phyloP scores from a whole-genome alignment of 64 coral and sea anemone genomes.

The Trachythela sp. region DNA sequence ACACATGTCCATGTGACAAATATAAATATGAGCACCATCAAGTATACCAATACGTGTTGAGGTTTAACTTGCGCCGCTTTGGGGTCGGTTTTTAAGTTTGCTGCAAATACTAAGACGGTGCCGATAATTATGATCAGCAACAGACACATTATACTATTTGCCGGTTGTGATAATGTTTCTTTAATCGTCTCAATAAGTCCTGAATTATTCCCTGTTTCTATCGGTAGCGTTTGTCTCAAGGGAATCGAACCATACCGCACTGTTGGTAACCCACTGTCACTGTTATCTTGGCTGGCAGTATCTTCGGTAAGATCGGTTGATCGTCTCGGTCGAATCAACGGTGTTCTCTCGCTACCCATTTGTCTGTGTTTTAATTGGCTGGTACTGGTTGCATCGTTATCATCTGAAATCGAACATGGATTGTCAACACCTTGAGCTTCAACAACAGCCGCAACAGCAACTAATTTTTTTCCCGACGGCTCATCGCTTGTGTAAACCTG shows the following conservation, averaged over 20 bases:
- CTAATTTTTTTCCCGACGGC: neutral
- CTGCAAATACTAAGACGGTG: neutral
- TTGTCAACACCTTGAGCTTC: neutral
- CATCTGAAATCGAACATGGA: neutral
- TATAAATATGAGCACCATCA: neutral
- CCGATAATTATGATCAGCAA: neutral
- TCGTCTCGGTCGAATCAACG: neutral
- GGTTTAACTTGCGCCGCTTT: neutral
- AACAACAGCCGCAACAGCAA: neutral
- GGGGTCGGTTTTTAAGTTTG: neutral
- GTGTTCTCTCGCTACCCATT: neutral
- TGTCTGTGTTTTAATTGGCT: neutral
- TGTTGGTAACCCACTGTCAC: neutral
- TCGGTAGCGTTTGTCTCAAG: neutral
- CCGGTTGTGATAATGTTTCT: neutral
- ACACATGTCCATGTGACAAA: neutral
- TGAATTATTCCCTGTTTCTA: neutral
- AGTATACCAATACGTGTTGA: neutral
- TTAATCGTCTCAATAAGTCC: neutral
- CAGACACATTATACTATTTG: neutral
- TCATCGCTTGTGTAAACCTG: neutral
- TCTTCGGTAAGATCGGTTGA: neutral
- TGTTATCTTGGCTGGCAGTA: neutral
- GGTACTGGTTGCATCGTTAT: neutral
- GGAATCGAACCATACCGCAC: neutral